Evolutionary conservation across 35 echinoderm and acorn worm species (phyloP), one percentile per base, ranked within the genome.

Genomic region (Stichopus chloronotus): DNA sequence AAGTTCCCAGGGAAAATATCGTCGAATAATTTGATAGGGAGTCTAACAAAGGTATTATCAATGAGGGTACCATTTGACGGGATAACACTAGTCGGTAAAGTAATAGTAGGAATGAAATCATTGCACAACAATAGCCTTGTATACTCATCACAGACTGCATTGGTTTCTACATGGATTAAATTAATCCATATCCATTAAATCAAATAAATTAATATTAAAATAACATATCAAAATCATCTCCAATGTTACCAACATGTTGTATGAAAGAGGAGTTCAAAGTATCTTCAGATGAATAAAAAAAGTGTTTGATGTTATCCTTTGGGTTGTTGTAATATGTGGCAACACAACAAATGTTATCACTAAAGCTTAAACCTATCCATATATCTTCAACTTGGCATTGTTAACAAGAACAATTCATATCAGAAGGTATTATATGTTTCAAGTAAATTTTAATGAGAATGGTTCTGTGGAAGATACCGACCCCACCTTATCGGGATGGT

Each of bases 1-100:
- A 78, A 78, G 74, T 78, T 78, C 21, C 74, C 74, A 78, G 74
- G 9, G 5, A 78, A 78, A 7, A 78, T 5, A 14, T 78, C 25
- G 14, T 76, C 72, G 25, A 76, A 24, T 76, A 76, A 24, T 24
- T 76, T 5, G 4, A 6, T 76, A 24, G 72, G 72, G 72, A 76
- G 72, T 76, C 72, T 76, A 13, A 76, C 72, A 76, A 76, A 76
- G n/a, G 25, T 76, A 76, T 76, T 76, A 76, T 76, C 72, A 76
- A 76, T 76, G 14, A 76, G 72, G 14, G 72, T 76, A 20, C 17
- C 72, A 76, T 5, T 76, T 6, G 72, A 76, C 5, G 19, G 72
- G 14, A 16, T 76, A 16, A 76, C 25, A 20, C 72, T 76, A 16
- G 72, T n/a, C n/a, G n/a, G n/a, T n/a, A n/a, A n/a, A n/a, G n/a